These are phyloP conservation scores for Lissocephala sabroskyi DNA, from an alignment of 2,888 invertebrate species.

Conservation along the genomic window DNA sequence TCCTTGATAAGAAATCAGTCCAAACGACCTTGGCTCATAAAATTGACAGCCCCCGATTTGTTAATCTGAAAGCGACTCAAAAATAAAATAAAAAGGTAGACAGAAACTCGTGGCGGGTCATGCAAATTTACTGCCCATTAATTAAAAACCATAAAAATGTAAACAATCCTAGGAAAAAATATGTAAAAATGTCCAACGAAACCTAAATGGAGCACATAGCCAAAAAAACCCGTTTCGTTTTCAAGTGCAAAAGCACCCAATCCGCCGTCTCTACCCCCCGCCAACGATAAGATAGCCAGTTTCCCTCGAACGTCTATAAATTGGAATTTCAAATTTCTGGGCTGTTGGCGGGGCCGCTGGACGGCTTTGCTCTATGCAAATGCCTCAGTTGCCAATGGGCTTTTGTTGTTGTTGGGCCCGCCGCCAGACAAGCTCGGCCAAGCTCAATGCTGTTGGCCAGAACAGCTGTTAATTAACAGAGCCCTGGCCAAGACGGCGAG, in stretches of 20 bases:
- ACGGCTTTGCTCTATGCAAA: background rate
- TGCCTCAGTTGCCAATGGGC: background rate
- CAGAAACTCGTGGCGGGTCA: background rate
- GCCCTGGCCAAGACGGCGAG: too few relatives aligned
- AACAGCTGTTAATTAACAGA: too few relatives aligned
- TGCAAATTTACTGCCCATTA: background rate
- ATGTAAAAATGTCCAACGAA: background rate
- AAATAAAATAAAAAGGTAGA: too few relatives aligned
- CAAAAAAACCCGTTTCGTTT: slow-evolving; percentile 16
- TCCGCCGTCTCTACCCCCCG: too few relatives aligned
- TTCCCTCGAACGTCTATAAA: slow-evolving; percentile 8
- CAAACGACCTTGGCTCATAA: slow-evolving; percentile 35
- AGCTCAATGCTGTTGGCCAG: background rate
- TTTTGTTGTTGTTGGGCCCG: too few relatives aligned
- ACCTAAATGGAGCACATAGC: background rate
- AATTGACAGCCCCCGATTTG: slow-evolving; percentile 2
- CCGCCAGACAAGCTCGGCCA: too few relatives aligned
- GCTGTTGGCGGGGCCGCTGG: too few relatives aligned
- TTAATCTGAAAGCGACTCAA: too few relatives aligned
- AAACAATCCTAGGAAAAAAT: background rate
- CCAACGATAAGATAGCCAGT: too few relatives aligned
- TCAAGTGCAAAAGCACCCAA: slow-evolving; percentile 22
- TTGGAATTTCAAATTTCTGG: slow-evolving; percentile 10
- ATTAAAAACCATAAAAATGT: background rate
- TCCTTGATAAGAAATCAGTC: slow-evolving; percentile 22